Evolutionary conservation across 30 jellyfish, hydroid and myxozoan genomes (phyloP), one percentile per base, ranked within the genome.

Genomic region (Clytia hemisphaerica): DNA sequence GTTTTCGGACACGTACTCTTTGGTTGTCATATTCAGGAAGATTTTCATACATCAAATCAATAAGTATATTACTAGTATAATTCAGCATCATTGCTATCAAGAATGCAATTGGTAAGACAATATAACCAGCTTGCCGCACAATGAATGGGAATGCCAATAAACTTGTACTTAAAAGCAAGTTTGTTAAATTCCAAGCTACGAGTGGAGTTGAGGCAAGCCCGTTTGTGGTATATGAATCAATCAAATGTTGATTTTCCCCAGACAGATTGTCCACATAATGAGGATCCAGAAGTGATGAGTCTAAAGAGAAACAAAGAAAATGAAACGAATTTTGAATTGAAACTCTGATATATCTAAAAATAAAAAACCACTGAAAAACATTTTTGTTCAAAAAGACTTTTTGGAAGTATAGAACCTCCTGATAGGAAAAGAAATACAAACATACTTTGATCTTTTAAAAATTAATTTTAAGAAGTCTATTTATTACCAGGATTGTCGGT

Each of bases 111-210:
- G 81, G 93, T 30, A 87, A 38, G 6, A 88, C 71, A 14, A 67
- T 47, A 2, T 72, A n/a, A 7, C 97, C 97, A 45, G 83, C 97
- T 24, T 46, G 50, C 12, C 83, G 75, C 28, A 87, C 64, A n/a
- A 93, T 92, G 53, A 26, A 87, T 37, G 97, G 97, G 22, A 87
- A 45, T 16, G 94, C 94, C 12, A 87, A 69, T 48, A 87, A 71
- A 58, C 93, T 64, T 38, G 80, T 34, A 22, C 76, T 74, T 62
- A 79, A 59, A 79, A 87, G 72, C 83, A 87, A 62, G 60, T 87
- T 87, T 47, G 79, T 19, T 3, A 79, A 75, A 72, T 87, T 87
- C 97, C 97, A 87, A 4, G 88, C 80, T 16, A 75, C 86, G 25
- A 87, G 61, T 22, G 67, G 44, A 22, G 94, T 72, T 22, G 97